Evolutionary conservation across 2,113 vertebrate species (phyloP).

Genomic region (Chloroceryle aenea): DNA sequence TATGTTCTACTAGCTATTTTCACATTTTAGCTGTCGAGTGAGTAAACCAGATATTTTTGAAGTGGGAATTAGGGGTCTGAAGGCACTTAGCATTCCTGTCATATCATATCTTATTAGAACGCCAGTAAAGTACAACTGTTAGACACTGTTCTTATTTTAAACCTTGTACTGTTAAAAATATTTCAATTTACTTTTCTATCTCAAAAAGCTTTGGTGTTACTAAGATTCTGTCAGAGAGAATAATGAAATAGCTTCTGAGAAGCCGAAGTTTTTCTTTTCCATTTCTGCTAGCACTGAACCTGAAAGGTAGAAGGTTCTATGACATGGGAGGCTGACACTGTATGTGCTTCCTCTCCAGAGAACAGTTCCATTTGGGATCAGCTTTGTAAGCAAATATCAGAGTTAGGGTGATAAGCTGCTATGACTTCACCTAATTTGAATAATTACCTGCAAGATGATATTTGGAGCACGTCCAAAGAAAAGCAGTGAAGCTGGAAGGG

Average conservation of each 20-base stretch:
- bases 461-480: neutral
- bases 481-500: neutral
- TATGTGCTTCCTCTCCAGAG: neutral
- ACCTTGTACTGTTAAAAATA: slow-evolving; percentile 9
- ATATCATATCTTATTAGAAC: slow-evolving; percentile 23
- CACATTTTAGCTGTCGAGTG: slow-evolving; percentile 29
- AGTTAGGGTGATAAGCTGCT: neutral
- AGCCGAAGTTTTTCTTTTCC: neutral
- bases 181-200: neutral
- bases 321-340: neutral
- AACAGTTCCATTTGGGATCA: neutral
- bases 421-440: neutral
- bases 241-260: neutral
- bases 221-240: neutral
- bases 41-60: slow-evolving; percentile 20
- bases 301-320: neutral
- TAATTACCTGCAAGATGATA: neutral
- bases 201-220: neutral
- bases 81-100: slow-evolving; percentile 32
- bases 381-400: neutral
- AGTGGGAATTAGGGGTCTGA: slow-evolving; percentile 18
- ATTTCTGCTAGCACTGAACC: neutral
- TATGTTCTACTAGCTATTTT: neutral
- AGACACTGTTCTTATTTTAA: neutral
- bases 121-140: neutral